These are phyloP conservation scores for Troglohyphantes excavatus DNA, from an alignment of 2,888 invertebrate species.

Conservation along the genomic window DNA sequence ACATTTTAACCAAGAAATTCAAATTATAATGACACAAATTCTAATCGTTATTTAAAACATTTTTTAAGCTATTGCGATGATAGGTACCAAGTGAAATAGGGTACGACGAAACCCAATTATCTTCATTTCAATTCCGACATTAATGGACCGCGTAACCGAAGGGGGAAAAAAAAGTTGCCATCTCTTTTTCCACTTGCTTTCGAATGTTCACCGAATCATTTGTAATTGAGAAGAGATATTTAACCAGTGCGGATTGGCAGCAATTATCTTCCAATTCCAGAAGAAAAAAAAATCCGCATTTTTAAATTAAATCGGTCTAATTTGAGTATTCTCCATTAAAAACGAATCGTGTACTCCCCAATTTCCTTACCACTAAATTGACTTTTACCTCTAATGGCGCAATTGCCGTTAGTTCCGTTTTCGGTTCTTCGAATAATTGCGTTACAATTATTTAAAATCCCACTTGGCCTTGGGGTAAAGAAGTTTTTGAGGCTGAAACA, in stretches of 20 bases:
- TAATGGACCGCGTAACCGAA: not conserved
- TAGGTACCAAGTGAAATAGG: not conserved
- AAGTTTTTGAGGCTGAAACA: not conserved
- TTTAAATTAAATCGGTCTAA: not conserved
- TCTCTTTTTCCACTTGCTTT: not conserved
- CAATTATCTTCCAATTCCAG: not conserved
- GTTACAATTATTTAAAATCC: not conserved
- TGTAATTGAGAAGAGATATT: not conserved
- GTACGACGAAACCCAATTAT: not conserved
- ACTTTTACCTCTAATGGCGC: slow-evolving; percentile 6
- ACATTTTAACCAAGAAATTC: no score
- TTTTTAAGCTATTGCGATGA: no score
- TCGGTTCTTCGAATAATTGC: not conserved
- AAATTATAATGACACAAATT: no score
- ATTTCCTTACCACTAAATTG: not conserved
- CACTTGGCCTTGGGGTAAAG: not conserved
- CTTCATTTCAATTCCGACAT: not conserved
- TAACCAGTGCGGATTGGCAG: not conserved
- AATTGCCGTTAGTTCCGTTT: not conserved
- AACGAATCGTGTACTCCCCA: not conserved
- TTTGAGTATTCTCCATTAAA: not conserved
- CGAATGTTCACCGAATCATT: not conserved
- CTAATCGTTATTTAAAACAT: not conserved
- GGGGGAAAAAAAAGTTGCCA: not conserved
- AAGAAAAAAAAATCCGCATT: not conserved